Percentiles rank a stretch among this genome's conserved stretches.
Evolutionary conservation across 2,113 vertebrate genomes (phyloP).

Genomic region (Seriola aureovittata): DNA sequence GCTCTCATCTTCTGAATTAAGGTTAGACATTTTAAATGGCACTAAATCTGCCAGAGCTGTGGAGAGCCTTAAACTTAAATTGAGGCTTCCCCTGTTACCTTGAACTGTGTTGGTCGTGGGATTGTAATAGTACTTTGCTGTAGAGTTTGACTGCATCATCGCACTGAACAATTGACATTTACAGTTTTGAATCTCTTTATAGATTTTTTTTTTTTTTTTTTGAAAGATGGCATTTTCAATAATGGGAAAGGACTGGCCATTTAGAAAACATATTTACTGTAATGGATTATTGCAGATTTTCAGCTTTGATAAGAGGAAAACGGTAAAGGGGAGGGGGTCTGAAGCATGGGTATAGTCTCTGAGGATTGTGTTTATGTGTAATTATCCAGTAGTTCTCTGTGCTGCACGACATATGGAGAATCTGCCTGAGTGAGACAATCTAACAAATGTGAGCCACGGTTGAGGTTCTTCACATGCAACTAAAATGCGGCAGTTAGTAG

Average conservation of each 20-base stretch:
- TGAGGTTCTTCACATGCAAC: background rate
- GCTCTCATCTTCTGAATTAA: conserved; percentile 51
- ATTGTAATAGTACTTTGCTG: conserved; percentile 9
- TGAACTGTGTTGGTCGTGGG: conserved; percentile 16
- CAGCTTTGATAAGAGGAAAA: conserved; percentile 8
- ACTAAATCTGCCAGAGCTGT: conserved; percentile 61
- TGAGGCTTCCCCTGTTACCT: conserved; percentile 20
- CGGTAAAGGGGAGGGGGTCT: background rate
- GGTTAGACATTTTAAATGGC: conserved; percentile 70
- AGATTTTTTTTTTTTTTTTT: background rate
- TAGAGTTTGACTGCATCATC: background rate
- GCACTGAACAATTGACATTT: conserved; percentile 21
- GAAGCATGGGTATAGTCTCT: background rate
- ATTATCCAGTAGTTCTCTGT: background rate
- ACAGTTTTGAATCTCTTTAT: conserved; percentile 10
- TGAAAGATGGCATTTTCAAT: conserved; percentile 17
- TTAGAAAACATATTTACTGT: background rate
- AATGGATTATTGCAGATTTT: conserved; percentile 17
- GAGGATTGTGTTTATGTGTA: background rate
- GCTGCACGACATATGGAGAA: background rate
- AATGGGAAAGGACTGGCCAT: background rate
- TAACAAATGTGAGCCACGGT: background rate
- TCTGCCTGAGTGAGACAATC: background rate
- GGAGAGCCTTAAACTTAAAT: conserved; percentile 28
- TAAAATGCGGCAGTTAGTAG: background rate